A percentile compares a stretch with the other conserved stretches of the same genome.
These are phyloP conservation scores for Dasysyrphus tricinctus DNA, from an alignment of 2,888 invertebrate genomes.

Conservation along the genomic window DNA sequence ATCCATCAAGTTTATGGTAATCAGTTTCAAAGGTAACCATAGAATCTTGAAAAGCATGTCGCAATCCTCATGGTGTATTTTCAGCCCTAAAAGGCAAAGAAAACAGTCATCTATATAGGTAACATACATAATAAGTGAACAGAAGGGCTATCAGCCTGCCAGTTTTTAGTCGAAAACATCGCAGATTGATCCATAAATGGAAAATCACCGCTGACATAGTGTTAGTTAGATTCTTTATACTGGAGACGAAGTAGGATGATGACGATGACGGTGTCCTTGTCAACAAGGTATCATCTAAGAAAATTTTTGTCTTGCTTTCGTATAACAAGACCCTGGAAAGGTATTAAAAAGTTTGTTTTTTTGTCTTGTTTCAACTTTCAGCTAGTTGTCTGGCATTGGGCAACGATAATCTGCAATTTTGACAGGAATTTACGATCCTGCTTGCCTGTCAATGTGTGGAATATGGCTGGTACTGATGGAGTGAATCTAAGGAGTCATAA, in stretches of 20 bases:
- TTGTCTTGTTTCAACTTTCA: constrained; percentile 17
- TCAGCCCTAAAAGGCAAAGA: not conserved
- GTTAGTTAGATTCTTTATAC: constrained; percentile 40
- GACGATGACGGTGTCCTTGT: constrained; percentile 12
- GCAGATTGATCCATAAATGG: constrained; percentile 67
- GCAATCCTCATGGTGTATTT: not conserved
- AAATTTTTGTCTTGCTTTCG: constrained; percentile 1
- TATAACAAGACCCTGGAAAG: constrained; percentile 8
- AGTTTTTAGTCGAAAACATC: constrained; percentile 61
- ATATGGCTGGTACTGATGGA: constrained; percentile 58
- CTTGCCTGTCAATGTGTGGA: constrained; percentile 39
- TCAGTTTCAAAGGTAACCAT: constrained; percentile 43
- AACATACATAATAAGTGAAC: not conserved
- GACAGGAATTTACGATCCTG: constrained; percentile 63
- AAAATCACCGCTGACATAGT: constrained; percentile 56
- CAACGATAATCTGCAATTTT: constrained; percentile 61
- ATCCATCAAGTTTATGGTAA: constrained; percentile 65
- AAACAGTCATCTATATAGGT: constrained; percentile 6
- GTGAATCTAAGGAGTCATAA: constrained; percentile 62
- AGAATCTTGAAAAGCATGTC: constrained; percentile 10
- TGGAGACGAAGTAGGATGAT: not conserved
- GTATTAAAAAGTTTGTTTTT: constrained; percentile 27
- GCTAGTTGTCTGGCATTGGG: constrained; percentile 37
- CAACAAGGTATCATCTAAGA: constrained; percentile 10
- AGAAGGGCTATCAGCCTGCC: not conserved